These are phyloP conservation scores for Chelonus formosanus DNA, from an alignment of 2,888 invertebrate genomes.

Conservation along the genomic window DNA sequence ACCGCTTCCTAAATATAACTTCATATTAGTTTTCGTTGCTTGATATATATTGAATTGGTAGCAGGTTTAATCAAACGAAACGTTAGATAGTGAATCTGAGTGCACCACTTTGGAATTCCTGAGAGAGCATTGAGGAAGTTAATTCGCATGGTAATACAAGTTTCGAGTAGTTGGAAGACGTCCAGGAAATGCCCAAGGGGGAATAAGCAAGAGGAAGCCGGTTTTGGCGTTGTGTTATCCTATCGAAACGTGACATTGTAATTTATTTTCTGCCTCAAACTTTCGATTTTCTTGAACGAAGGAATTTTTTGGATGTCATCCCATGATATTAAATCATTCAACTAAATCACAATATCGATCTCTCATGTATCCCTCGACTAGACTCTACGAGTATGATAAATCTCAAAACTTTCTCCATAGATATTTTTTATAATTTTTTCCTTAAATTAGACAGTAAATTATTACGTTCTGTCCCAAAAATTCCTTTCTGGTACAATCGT, in stretches of 20 bases:
- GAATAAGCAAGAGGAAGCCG: constrained; percentile 1
- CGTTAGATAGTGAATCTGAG: constrained; percentile 13
- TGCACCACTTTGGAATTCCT: constrained; percentile 3
- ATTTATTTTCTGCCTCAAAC: background rate
- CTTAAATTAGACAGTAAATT: too few species aligned
- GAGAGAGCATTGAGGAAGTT: constrained; percentile 16
- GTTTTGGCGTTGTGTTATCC: constrained; percentile 14
- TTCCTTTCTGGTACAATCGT: too few species aligned
- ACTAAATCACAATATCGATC: too few species aligned
- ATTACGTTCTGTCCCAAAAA: too few species aligned
- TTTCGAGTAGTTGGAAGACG: constrained; percentile 28
- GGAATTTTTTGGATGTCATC: too few species aligned
- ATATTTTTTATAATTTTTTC: too few species aligned
- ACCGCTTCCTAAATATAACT: background rate
- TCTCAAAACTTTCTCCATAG: too few species aligned
- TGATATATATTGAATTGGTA: background rate
- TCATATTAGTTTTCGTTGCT: background rate
- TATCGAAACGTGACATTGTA: constrained; percentile 2
- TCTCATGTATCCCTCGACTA: too few species aligned
- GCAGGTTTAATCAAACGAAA: constrained; percentile 22
- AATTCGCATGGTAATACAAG: constrained; percentile 33
- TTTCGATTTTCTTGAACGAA: too few species aligned
- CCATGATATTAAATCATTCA: too few species aligned
- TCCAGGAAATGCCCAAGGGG: constrained; percentile 21
- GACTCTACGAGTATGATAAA: too few species aligned